Evolutionary conservation across 2,797 vertebrate genomes (phyloP), one percentile per base, ranked within the genome.

Genomic region (Luscinia megarhynchos): DNA sequence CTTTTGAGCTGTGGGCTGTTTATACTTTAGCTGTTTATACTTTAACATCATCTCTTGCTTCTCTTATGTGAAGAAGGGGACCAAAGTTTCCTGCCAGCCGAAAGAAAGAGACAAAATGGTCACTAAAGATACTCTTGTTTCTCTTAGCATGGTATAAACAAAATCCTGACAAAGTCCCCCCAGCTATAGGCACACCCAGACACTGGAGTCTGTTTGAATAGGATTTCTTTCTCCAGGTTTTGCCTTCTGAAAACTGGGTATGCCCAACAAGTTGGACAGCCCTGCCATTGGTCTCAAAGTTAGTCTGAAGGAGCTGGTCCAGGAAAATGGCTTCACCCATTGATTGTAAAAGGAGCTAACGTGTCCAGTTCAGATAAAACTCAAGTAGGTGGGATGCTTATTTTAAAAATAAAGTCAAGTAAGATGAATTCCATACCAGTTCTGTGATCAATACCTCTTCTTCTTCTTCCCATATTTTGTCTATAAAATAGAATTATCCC

Each of bases 361-460:
- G 21, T 26, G 19, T 53, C 64, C 74, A 66, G 22, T 59, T 85
- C 24, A 80, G 61, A 17, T 30, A 79, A 85, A 53, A 50, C 16
- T 41, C 17, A 69, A 30, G 38, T 48, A 80, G 21, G 15, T 72
- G 80, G 85, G 43, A 63, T 55, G 23, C 6, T 32, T 63, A 41
- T 58, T 92, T 90, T 58, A 62, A 92, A 84, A 87, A 82, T 20
- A 53, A 92, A 94, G 54, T 43, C 24, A 72, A 41, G 23, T 86
- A 70, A 88, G 57, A 76, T 59, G 2, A 69, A 90, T 90, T 76
- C 34, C 45, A 50, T 63, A 45, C 9, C 19, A 53, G n/a, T 72
- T 94, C 43, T 78, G 36, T 72, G 55, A 90, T 69, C 46, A 59
- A 46, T 80, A 83, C 24, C 9, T 72, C 45, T 82, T 75, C 61